Percentiles rank a stretch among this genome's conserved stretches.
These are phyloP conservation scores for Agrotis clavis DNA, from an alignment of 2,888 invertebrate genomes.

Conservation along the genomic window DNA sequence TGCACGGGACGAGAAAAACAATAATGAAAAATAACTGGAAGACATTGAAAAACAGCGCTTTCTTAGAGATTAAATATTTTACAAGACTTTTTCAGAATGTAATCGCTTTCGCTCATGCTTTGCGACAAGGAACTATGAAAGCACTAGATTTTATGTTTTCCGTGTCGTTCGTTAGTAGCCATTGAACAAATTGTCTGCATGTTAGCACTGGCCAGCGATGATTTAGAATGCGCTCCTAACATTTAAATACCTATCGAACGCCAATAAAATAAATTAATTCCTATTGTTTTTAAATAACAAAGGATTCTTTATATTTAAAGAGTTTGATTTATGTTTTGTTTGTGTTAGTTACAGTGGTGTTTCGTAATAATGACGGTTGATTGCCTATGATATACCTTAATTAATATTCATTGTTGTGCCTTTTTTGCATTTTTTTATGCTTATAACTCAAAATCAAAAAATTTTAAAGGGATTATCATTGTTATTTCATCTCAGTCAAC, in stretches of 20 bases:
- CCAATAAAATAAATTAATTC: slow-evolving; percentile 49
- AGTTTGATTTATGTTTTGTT: slow-evolving; percentile 33
- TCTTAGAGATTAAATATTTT: too few relatives aligned
- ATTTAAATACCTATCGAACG: slow-evolving; percentile 52
- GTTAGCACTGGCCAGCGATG: slow-evolving; percentile 49
- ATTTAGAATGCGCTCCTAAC: slow-evolving; percentile 50
- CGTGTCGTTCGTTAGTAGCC: slow-evolving; percentile 68
- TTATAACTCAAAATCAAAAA: too few relatives aligned
- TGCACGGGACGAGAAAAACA: too few relatives aligned
- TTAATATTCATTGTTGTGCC: too few relatives aligned
- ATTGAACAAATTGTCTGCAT: slow-evolving; percentile 70
- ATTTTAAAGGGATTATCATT: too few relatives aligned
- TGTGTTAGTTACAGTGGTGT: slow-evolving; percentile 1
- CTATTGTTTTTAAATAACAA: slow-evolving; percentile 51
- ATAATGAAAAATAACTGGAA: too few relatives aligned
- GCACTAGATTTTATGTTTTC: slow-evolving; percentile 70
- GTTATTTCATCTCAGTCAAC: too few relatives aligned
- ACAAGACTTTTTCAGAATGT: too few relatives aligned
- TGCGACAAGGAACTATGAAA: slow-evolving; percentile 66
- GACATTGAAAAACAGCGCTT: too few relatives aligned
- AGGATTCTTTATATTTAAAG: slow-evolving; percentile 23
- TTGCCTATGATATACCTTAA: background rate
- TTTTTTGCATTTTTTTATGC: too few relatives aligned
- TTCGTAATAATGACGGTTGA: background rate
- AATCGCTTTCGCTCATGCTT: slow-evolving; percentile 50